phyloP scores from a whole-genome alignment of 1,140 invertebrate genomes.

The Mizuhopecten yessoensis region DNA sequence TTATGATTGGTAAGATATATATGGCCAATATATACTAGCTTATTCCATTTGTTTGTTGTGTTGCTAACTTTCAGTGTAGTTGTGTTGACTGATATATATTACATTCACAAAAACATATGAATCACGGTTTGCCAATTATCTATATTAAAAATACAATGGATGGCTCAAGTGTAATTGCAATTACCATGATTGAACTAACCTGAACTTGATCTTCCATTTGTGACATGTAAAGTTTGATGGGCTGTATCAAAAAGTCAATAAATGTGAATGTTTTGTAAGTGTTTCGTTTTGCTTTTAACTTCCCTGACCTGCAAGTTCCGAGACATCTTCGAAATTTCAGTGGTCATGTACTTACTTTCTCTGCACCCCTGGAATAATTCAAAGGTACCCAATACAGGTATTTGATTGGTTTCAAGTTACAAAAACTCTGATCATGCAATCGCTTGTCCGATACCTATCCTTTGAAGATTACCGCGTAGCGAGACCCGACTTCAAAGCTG shows the following conservation, averaged over 20 bases:
- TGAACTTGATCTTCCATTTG: neutral
- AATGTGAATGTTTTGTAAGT: neutral
- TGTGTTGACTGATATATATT: neutral
- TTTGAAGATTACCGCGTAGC: no score
- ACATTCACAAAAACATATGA: neutral
- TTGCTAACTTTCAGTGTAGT: neutral
- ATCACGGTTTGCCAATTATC: neutral
- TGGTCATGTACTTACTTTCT: no score
- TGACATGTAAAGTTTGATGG: neutral
- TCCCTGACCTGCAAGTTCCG: no score
- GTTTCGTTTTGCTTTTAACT: neutral
- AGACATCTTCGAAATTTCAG: no score
- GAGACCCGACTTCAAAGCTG: no score
- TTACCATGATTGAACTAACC: neutral
- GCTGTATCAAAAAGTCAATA: neutral
- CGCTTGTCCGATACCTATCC: no score
- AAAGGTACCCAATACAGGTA: no score
- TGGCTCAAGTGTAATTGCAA: neutral
- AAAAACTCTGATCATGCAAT: no score
- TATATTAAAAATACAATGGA: neutral
- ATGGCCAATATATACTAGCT: neutral
- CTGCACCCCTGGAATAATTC: no score
- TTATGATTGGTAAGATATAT: neutral
- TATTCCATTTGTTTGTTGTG: constrained; percentile 1
- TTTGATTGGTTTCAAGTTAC: no score